A percentile compares a stretch with the other conserved stretches of the same genome.
Evolutionary conservation across 2,113 vertebrate genomes (phyloP).

Genomic region (Periophthalmus modestus): DNA sequence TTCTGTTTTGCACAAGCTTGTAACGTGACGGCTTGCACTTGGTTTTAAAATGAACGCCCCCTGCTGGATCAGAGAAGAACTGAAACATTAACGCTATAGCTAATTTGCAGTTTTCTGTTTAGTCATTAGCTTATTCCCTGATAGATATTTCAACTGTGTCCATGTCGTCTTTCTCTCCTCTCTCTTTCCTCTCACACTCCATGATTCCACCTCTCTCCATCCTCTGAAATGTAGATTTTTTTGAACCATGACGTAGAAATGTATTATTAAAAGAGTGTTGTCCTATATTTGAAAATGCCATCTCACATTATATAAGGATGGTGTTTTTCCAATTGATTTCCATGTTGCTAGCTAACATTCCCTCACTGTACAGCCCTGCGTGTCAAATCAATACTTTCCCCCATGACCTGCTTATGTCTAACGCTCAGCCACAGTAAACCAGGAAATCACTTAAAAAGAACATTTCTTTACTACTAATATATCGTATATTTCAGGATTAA

Average conservation of each 20-base stretch:
- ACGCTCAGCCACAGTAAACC: background rate
- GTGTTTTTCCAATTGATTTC: background rate
- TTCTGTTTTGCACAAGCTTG: background rate
- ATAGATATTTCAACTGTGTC: background rate
- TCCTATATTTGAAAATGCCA: background rate
- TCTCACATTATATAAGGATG: background rate
- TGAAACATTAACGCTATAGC: background rate
- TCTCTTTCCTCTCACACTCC: background rate
- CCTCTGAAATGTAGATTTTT: background rate
- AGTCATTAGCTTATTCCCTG: background rate
- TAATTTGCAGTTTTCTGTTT: background rate
- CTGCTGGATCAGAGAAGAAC: background rate
- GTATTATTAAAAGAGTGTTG: background rate
- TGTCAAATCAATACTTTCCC: slow-evolving; percentile 2
- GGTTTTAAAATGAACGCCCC: background rate
- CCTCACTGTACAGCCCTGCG: background rate
- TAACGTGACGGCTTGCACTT: background rate
- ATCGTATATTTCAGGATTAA: background rate
- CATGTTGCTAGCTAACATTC: background rate
- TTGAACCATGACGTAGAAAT: background rate
- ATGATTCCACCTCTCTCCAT: background rate
- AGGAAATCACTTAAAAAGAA: background rate
- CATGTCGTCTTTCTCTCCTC: no score
- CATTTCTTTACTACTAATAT: background rate
- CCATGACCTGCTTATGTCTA: background rate